Conservation (phyloP, 2,797 vertebrate genomes). For the Pyrocephalus nanus region DNA sequence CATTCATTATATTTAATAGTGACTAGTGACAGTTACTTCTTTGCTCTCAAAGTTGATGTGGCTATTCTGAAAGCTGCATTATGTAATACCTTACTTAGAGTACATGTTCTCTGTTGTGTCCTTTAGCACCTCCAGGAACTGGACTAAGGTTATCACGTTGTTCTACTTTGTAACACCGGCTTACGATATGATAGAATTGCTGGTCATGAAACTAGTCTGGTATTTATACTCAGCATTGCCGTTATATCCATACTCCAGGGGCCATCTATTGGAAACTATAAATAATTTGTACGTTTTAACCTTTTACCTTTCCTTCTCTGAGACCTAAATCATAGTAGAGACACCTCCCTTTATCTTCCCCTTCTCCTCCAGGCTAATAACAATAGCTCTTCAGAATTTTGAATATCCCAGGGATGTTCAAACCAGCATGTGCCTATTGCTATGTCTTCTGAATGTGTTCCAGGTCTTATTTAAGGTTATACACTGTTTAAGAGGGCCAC, state of each 20-base stretch:
- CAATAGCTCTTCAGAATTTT: background rate
- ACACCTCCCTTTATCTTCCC: background rate
- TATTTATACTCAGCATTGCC: background rate
- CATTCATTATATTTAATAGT: background rate
- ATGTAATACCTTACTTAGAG: background rate
- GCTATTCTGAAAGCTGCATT: background rate
- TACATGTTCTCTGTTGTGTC: background rate
- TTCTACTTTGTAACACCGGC: background rate
- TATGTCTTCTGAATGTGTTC: background rate
- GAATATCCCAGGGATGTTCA: background rate
- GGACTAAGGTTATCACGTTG: accelerated
- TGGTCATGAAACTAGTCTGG: background rate
- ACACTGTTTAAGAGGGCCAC: background rate
- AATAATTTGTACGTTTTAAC: background rate
- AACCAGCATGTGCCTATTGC: background rate
- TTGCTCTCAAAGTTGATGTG: background rate
- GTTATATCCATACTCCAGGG: background rate
- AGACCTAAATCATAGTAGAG: background rate
- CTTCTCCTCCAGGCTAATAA: background rate
- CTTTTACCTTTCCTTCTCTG: background rate
- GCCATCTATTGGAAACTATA: background rate
- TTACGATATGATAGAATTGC: background rate
- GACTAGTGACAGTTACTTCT: background rate
- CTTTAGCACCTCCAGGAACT: background rate
- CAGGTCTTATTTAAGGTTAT: background rate